These are phyloP conservation scores for Diglossa cyanea DNA, from an alignment of 2,797 vertebrate genomes.

Conservation along the genomic window DNA sequence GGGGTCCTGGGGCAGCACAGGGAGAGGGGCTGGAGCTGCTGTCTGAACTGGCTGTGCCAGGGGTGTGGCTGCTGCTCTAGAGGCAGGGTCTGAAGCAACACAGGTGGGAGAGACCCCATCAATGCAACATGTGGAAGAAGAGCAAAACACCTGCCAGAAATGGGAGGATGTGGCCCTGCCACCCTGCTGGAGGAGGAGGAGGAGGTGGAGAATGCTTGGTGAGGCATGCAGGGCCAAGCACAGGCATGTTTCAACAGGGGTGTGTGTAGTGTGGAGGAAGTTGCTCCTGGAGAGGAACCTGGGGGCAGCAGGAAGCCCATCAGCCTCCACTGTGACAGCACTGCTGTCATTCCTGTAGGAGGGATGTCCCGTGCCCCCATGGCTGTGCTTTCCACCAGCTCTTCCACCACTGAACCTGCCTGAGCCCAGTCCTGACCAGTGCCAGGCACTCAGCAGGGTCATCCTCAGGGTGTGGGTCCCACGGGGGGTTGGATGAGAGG, in stretches of 20 bases:
- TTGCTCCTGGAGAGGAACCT: neutral
- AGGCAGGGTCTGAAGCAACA: neutral
- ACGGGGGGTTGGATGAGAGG: accelerated
- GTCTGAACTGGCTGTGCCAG: neutral
- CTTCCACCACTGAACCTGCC: neutral
- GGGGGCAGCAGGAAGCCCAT: neutral
- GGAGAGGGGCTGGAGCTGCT: neutral
- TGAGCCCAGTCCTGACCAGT: neutral
- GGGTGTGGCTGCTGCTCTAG: neutral
- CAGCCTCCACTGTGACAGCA: neutral
- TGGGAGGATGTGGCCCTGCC: neutral
- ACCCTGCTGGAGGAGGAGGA: neutral
- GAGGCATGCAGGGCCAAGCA: neutral
- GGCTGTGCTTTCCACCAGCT: neutral
- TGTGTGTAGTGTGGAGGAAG: neutral
- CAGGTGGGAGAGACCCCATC: neutral
- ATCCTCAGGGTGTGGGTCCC: neutral
- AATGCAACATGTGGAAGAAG: neutral
- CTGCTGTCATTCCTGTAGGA: neutral
- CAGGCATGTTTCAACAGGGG: neutral
- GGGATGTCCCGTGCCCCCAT: accelerated
- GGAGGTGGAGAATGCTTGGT: accelerated
- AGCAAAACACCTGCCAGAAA: neutral
- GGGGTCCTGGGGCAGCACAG: neutral
- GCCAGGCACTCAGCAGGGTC: accelerated